Evolutionary conservation across 2,113 vertebrate genomes (phyloP).

Genomic region (Cranoglanis bouderius): DNA sequence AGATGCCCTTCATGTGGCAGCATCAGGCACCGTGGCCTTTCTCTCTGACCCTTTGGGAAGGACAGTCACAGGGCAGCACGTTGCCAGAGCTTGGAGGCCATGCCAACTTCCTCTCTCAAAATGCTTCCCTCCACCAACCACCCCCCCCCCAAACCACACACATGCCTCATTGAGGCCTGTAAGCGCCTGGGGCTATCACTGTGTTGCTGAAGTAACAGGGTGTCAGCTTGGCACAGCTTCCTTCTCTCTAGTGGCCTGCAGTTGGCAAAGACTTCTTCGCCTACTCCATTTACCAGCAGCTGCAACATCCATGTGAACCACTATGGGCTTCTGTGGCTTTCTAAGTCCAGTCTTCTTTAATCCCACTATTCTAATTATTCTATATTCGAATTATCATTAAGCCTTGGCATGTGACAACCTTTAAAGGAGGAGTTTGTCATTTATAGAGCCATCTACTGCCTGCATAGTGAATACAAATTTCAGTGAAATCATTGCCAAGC

Average conservation of each 20-base stretch:
- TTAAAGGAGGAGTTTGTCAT: not conserved
- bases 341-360: not conserved
- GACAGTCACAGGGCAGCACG: conserved; percentile 51
- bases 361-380: not conserved
- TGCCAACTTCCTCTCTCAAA: conserved; percentile 41
- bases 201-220: conserved; percentile 36
- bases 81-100: conserved; percentile 60
- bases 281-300: conserved; percentile 39
- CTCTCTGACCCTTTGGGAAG: conserved; percentile 65
- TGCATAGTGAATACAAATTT: not conserved
- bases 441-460: not conserved
- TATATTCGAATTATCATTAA: not conserved
- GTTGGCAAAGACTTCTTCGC: conserved; percentile 22
- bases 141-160: not conserved
- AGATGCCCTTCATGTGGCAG: conserved; percentile 68
- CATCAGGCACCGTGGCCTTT: conserved; percentile 62
- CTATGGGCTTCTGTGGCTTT: not conserved
- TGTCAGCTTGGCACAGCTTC: conserved; percentile 40
- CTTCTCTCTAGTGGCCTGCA: conserved; percentile 29
- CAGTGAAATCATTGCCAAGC: not conserved
- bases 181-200: conserved; percentile 48
- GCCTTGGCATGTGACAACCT: not conserved
- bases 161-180: conserved; percentile 43
- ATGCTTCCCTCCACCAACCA: not conserved
- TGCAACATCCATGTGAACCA: conserved; percentile 22